Base-by-base conservation (phyloP, 1,140 invertebrate genomes). In the Drosophila pandora region DNA sequence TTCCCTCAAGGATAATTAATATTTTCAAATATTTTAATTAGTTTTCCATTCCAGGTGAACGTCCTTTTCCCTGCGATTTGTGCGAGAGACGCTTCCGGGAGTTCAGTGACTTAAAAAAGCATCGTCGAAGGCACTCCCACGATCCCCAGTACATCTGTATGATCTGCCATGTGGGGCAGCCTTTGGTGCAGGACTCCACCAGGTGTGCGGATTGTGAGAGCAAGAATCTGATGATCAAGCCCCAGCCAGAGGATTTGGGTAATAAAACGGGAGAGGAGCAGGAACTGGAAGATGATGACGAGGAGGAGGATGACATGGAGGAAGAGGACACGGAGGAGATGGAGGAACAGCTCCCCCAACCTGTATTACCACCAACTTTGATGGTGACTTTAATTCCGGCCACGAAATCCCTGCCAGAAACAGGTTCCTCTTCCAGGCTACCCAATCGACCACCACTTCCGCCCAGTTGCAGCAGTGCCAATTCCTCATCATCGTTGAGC, bases 41-140 rank as follows among this genome's bases (percentile, higher is more conserved):
- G 17, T 10, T 6, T 8, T 25, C 2, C 0, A 0, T 48, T 54
- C 2, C 12, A 91, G 92, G 92, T 12, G 92, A 92, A 57, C 89
- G 92, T 57, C 90, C 91, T 2, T 92, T 92, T 74, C 88, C 77
- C 0, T 92, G 92, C 34, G 92, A 92, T 56, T 56, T 92, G n/a
- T 95, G 95, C 79, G 92, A 93, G 1, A 92, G 94, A 13, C 92
- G 92, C 8, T 95, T 95, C 82, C 93, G 94, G 1, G 94, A 94
- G 49, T 92, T 91, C 50, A 92, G 91, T 17, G 92, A 94, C 54
- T 69, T 94, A 1, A 92, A 92, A 4, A 91, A 92, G 52, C 94
- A 94, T 78, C 91, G 92, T 3, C 74, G 93, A 4, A 92, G 92
- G 5, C 94, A 95, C 73, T 92, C 93, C 0, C 92, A 93, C 17